Evolutionary conservation across 2,113 vertebrate species (phyloP), one percentile per base, ranked within the genome.

Genomic region (Fulmarus glacialis): DNA sequence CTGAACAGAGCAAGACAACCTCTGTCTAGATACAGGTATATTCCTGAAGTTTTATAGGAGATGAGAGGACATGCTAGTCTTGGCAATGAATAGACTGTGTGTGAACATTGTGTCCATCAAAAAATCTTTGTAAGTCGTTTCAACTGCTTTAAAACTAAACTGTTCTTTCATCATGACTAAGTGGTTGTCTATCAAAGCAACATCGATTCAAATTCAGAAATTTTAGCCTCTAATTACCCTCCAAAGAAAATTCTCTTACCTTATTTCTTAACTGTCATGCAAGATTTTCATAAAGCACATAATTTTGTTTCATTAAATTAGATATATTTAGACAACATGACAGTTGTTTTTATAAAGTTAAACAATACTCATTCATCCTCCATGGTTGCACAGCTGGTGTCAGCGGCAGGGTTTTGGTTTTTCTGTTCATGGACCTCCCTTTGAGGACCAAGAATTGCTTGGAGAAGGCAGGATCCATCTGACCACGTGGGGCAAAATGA

Each of bases 291-390:
- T 60, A 83, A 79, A 95, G 88, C 85, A 86, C 80, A 5, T 93
- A 82, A 96, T 96, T 96, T 95, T 88, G 48, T 86, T 93, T 93
- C 92, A 96, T 90, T 95, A 88, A 86, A 95, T 90, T 95, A 96
- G 82, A 92, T 90, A 63, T 75, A 96, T 95, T 94, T 97, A 95
- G 90, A 95, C 88, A 96, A 95, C 79, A 93, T 22, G 30, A 96
- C 90, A 86, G 66, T 78, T 82, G 74, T 85, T 93, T 90, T 60
- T 58, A 68, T 34, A 0, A 90, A 86, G 80, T 80, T 90, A 88
- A 94, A 92, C 92, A 93, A 91, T 89, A 80, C 71, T 87, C 29
- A 84, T 52, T 82, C 80, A 89, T 48, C 67, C 30, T 81, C 50
- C 10, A 1, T 24, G 38, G 53, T 0, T 85, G 56, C 42, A 55